Conservation (phyloP, 2,113 vertebrate species). For the Cinclus mexicanus region DNA sequence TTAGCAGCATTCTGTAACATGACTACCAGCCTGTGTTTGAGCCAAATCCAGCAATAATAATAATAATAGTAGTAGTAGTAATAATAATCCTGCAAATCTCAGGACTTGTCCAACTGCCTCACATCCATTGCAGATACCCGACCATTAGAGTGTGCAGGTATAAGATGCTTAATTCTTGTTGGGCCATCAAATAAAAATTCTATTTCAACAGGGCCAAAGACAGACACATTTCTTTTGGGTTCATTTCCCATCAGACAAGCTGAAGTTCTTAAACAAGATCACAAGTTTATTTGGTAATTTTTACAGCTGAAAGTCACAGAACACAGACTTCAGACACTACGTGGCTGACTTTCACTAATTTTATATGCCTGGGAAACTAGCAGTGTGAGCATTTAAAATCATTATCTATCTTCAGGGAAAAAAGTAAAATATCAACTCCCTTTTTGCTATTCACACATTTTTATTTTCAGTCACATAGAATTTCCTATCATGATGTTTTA, state of each 20-base stretch:
- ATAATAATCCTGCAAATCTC: background rate
- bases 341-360: background rate
- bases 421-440: background rate
- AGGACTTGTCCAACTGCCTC: background rate
- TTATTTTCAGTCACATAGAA: background rate
- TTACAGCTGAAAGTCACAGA: background rate
- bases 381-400: background rate
- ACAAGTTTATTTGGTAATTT: background rate
- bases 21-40: background rate
- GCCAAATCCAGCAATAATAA: background rate
- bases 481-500: background rate
- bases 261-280: background rate
- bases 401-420: background rate
- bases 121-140: background rate
- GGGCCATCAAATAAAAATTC: background rate
- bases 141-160: accelerated
- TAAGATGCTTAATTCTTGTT: background rate
- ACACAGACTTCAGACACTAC: background rate
- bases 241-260: background rate
- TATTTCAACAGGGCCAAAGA: background rate
- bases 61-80: background rate
- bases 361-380: background rate
- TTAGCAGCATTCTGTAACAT: background rate
- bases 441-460: background rate
- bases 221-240: background rate